Evolutionary conservation across 2,797 vertebrate genomes (phyloP).

Genomic region (Harpagifer antarcticus): DNA sequence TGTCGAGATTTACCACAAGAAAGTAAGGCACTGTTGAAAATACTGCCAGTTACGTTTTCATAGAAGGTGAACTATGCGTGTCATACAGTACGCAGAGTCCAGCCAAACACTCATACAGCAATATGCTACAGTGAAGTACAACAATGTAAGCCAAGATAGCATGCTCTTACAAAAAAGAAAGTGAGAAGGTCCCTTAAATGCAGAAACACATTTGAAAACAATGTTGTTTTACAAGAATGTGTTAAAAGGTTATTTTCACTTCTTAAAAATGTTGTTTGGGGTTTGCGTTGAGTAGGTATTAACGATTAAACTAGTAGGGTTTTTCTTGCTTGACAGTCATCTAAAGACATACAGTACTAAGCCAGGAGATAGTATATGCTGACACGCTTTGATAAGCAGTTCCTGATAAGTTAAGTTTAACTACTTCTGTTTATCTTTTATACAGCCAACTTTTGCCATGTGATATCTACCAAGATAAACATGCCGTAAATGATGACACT

Average conservation of each 20-base stretch:
- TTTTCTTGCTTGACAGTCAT: neutral
- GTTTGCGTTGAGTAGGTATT: neutral
- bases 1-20: constrained; percentile 1
- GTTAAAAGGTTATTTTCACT: neutral
- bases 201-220: neutral
- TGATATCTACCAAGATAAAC: constrained; percentile 31
- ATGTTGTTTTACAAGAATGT: neutral
- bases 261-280: neutral
- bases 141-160: neutral
- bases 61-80: neutral
- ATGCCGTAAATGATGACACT: neutral
- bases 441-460: constrained; percentile 15
- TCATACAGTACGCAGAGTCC: neutral
- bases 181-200: neutral
- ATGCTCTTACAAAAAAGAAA: neutral
- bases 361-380: constrained; percentile 19
- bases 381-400: constrained; percentile 38
- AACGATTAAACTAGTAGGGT: neutral
- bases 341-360: neutral
- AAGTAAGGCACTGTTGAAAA: neutral
- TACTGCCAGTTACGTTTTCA: neutral
- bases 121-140: neutral
- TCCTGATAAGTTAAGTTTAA: constrained; percentile 25
- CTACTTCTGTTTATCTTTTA: constrained; percentile 20
- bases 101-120: neutral